Base-by-base conservation (phyloP, 2,888 invertebrate species). In the Eilema caniola region DNA sequence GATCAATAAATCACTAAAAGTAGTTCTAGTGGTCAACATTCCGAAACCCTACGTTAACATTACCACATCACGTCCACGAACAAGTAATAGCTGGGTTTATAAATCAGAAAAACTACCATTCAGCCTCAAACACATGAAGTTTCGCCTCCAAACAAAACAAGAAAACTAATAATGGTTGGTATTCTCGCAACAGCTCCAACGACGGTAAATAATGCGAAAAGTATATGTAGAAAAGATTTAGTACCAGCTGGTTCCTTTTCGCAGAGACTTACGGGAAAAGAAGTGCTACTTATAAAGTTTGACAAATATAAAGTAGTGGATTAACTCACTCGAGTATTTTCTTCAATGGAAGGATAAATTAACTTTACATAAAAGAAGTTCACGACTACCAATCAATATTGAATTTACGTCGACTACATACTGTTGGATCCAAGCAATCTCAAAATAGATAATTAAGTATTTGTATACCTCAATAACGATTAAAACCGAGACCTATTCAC, bases 121-220 rank as follows among this genome's bases (percentile, higher is more conserved):
- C 62, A 59, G 69, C 74, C 70, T 78, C 77, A 62, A 78, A 82
- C 70, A 80, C 80, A 80, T 78, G 76, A 83, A 84, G 80, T 78
- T 82, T 72, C 73, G 62, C 67, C 71, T 77, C 80, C 73, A 81
- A 84, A 84, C 80, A 85, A 82, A 88, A 90, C 86, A 89, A 88
- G 84, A 85, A 89, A 89, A 89, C 84, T 88, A 89, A 89, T 89
- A 89, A 91, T 89, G 87, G 87, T 88, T 88, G 80, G 75, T 84
- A 79, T 85, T 84, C 80, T 78, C 81, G 67, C 72, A 69, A 69
- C 78, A 76, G 76, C 83, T 84, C 75, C 79, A 73, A 76, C 72
- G 62, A 70, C 83, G 70, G 84, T 88, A 87, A 89, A 88, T 88
- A 88, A 86, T 79, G 72, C 75, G 70, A 74, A 78, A 83, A 82